A percentile compares a stretch with the other conserved stretches of the same genome.
phyloP scores from a whole-genome alignment of 2,113 vertebrate species.

The Rhinoptilus africanus region DNA sequence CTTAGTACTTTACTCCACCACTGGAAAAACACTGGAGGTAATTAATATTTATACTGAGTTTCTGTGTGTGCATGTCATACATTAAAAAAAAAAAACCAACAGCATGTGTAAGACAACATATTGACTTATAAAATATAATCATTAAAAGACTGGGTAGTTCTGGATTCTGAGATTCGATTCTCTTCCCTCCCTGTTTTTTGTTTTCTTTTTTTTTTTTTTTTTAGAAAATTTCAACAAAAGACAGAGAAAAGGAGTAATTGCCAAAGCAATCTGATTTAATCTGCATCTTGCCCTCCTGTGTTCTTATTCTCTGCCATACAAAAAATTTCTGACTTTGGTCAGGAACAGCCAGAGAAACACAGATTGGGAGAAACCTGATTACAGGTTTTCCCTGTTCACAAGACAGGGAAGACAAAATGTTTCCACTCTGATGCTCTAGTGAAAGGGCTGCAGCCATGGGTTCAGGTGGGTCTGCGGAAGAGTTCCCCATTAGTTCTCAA shows the following conservation, averaged over 20 bases:
- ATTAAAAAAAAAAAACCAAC: neutral
- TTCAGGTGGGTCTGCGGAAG: neutral
- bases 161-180: neutral
- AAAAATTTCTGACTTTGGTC: neutral
- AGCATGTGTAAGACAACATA: neutral
- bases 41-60: conserved; percentile 54
- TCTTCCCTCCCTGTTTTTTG: neutral
- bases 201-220: neutral
- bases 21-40: conserved; percentile 37
- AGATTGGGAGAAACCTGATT: neutral
- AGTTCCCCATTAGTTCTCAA: neutral
- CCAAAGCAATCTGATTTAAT: neutral
- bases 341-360: neutral
- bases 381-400: neutral
- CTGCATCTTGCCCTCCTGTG: neutral
- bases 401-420: neutral
- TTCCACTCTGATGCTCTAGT: too few relatives aligned
- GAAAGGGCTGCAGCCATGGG: neutral
- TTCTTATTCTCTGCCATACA: neutral
- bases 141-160: neutral
- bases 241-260: neutral
- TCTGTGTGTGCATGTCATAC: neutral
- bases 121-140: neutral
- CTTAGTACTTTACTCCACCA: conserved; percentile 12
- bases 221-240: neutral